Conservation (phyloP, 2,888 invertebrate genomes). For the Drosophila tanythrix region DNA sequence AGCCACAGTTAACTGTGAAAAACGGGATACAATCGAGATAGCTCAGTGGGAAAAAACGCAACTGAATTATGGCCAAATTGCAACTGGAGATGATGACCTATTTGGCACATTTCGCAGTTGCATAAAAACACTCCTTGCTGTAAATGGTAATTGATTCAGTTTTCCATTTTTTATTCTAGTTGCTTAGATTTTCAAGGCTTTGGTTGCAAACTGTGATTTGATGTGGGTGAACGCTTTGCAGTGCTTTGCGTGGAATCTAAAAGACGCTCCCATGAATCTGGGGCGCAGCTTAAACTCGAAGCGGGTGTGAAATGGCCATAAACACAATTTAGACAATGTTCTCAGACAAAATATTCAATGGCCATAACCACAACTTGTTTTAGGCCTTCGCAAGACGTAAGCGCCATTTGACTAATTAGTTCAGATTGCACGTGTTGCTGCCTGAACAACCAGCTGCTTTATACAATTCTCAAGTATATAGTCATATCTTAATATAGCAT, state of each 20-base stretch:
- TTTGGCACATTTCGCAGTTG: neutral
- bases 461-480: neutral
- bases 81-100: neutral
- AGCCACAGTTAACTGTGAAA: conserved; percentile 43
- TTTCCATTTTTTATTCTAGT: neutral
- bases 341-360: conserved; percentile 12
- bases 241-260: conserved; percentile 47
- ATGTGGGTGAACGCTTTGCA: conserved; percentile 42
- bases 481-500: conserved; percentile 21
- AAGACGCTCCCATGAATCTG: conserved; percentile 68
- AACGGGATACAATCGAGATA: neutral
- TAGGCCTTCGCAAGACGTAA: neutral
- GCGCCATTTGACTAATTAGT: conserved; percentile 64
- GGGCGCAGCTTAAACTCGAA: conserved; percentile 30
- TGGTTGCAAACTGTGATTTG: conserved; percentile 10
- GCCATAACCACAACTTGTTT: conserved; percentile 10
- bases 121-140: neutral
- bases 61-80: neutral
- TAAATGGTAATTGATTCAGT: neutral
- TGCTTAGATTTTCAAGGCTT: conserved; percentile 27
- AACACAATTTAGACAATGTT: neutral
- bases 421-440: conserved; percentile 45
- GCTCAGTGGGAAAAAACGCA: neutral
- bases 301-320: neutral
- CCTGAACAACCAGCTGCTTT: conserved; percentile 19